A percentile compares a stretch with the other conserved stretches of the same genome.
phyloP scores from a whole-genome alignment of 1,140 invertebrate genomes.

The Whitmania pigra region DNA sequence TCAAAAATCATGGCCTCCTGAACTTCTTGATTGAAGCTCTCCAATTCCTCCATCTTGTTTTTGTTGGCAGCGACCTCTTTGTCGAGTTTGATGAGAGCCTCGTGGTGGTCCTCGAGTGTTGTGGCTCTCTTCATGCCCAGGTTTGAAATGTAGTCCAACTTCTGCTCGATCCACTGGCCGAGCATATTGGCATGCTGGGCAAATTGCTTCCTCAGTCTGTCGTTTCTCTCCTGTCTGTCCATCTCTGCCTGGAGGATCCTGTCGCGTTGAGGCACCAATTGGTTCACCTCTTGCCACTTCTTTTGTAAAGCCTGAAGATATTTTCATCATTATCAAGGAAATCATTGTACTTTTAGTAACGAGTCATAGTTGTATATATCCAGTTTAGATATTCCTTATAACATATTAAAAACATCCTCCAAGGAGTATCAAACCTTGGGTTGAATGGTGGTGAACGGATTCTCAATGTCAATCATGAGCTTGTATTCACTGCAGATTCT shows the following conservation, averaged over 20 bases:
- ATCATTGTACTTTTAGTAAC: no score
- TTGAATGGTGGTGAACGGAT: slow-evolving; percentile 90
- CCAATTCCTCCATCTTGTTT: slow-evolving; percentile 91
- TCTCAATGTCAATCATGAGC: slow-evolving; percentile 82
- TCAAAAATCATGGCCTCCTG: slow-evolving; percentile 99
- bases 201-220: slow-evolving; percentile 86
- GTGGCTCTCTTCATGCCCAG: slow-evolving; percentile 45
- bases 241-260: slow-evolving; percentile 80
- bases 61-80: slow-evolving; percentile 57
- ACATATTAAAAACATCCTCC: no score
- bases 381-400: no score
- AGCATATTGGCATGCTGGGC: slow-evolving; percentile 92
- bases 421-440: slow-evolving; percentile 57
- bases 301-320: slow-evolving; percentile 65
- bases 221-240: slow-evolving; percentile 91
- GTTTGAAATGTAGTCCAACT: slow-evolving; percentile 78
- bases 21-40: slow-evolving; percentile 93
- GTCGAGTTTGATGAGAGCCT: not conserved
- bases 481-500: slow-evolving; percentile 33
- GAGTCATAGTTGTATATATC: no score
- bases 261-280: slow-evolving; percentile 87
- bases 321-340: not conserved
- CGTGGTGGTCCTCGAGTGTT: not conserved
- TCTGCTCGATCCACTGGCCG: slow-evolving; percentile 95
- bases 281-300: slow-evolving; percentile 91